Base-by-base conservation (phyloP, 2,113 vertebrate species). In the Indicator maculatus region DNA sequence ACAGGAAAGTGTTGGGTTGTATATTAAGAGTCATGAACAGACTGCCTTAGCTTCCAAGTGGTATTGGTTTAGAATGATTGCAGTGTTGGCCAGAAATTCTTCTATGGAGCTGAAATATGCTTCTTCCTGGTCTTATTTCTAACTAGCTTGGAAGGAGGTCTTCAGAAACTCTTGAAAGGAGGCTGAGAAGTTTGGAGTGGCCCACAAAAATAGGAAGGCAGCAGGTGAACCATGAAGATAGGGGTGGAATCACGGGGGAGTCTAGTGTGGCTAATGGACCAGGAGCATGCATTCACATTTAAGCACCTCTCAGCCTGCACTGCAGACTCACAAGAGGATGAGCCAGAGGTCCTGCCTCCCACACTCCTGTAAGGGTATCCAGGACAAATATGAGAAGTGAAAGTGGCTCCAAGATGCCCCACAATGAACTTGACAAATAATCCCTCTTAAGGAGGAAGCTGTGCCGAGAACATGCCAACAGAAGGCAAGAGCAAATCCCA, bases 401-500 rank as follows among this genome's bases (percentile, higher is more conserved):
- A 90, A 93, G 80, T 60, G 39, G 38, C 65, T 87, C 23, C 4
- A 70, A 75, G 33, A 81, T 80, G 41, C 21, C 65, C 44, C 77
- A 7, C 0, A 0, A 47, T 71, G 76, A 86, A 72, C 58, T 67
- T 36, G 17, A 7, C 63, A 95, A 90, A 80, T 80, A 77, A 90
- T 31, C 41, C 45, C 11, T 75, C 73, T 77, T 83, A 23, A n/a
- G 71, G 60, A 56, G 47, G 60, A 86, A 88, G 56, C 58, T 2
- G 1, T 60, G 72, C 56, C 71, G 72, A 81, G 28, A 60, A 36
- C 47, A 72, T 26, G 50, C 44, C 77, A 77, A 93, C 67, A 93
- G 73, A 88, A 93, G 70, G 63, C 78, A 78, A 67, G 15, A 88
- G 76, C 53, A 91, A 83, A 85, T 78, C 80, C 76, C 74, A 83